Conservation (phyloP, 2,797 vertebrate genomes). For the Enteromius paludinosus region DNA sequence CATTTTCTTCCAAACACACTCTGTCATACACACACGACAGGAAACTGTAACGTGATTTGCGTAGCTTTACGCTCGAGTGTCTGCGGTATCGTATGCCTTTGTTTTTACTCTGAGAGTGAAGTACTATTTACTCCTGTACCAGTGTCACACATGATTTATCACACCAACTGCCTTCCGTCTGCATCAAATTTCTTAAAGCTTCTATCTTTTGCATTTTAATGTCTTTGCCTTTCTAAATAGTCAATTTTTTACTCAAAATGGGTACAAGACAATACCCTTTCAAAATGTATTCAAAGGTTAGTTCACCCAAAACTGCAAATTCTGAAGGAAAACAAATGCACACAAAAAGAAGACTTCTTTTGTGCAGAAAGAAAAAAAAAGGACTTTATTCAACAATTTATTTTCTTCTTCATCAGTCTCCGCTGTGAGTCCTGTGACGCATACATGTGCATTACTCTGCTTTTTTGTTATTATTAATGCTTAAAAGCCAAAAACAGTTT, state of each 20-base stretch:
- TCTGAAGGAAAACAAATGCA: not conserved
- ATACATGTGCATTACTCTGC: not conserved
- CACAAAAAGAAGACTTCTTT: not conserved
- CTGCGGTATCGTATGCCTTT: not conserved
- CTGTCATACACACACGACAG: slow-evolving; percentile 40
- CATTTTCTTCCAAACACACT: slow-evolving; percentile 40
- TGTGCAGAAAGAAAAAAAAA: not conserved
- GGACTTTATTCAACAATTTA: not conserved
- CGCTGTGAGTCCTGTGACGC: not conserved
- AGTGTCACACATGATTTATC: not conserved
- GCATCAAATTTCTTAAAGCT: not conserved
- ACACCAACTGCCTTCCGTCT: not conserved
- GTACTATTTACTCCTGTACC: not conserved
- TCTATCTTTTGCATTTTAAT: not conserved
- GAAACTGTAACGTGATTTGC: slow-evolving; percentile 29
- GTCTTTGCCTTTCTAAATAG: not conserved
- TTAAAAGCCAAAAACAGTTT: no score
- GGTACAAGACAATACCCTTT: not conserved
- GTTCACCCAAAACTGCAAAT: not conserved
- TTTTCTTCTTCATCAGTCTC: not conserved
- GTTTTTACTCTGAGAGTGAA: slow-evolving; percentile 16
- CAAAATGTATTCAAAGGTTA: not conserved
- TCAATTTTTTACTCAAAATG: not conserved
- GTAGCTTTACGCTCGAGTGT: slow-evolving; percentile 19
- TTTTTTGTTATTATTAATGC: no score